Evolutionary conservation across 2,113 vertebrate genomes (phyloP).

Genomic region (Anoplopoma fimbria): DNA sequence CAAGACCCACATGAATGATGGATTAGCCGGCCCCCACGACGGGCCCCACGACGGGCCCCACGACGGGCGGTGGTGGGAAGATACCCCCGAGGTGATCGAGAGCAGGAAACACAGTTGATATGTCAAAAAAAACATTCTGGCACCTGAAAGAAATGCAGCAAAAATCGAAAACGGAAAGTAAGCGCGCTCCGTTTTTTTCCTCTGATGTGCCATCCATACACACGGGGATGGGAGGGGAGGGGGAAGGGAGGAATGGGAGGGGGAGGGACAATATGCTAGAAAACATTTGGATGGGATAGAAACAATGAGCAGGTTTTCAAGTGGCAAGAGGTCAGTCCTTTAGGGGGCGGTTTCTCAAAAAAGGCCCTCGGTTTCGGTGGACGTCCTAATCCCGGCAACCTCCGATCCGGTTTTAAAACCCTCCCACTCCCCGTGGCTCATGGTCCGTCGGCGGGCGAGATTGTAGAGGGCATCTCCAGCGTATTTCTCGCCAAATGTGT

Average conservation of each 20-base stretch:
- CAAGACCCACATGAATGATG: constrained; percentile 50
- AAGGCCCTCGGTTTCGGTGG: constrained; percentile 38
- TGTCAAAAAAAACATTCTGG: constrained; percentile 68
- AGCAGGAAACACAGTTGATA: constrained; percentile 52
- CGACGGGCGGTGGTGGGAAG: constrained; percentile 41
- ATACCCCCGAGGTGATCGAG: constrained; percentile 37
- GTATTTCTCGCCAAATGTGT: constrained; percentile 58
- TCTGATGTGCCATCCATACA: constrained; percentile 43
- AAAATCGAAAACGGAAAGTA: constrained; percentile 66
- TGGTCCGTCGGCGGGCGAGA: constrained; percentile 42
- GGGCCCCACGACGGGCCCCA: constrained; percentile 50
- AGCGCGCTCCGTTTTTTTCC: constrained; percentile 47
- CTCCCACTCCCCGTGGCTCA: constrained; percentile 66
- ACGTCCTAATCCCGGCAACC: constrained; percentile 62
- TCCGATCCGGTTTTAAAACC: constrained; percentile 57
- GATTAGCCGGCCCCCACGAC: constrained; percentile 50
- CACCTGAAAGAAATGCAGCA: constrained; percentile 62
- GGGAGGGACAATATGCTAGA: constrained; percentile 54
- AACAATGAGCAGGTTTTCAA: constrained; percentile 81
- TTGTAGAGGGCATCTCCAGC: constrained; percentile 59
- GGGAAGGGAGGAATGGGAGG: neutral
- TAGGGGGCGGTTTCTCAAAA: constrained; percentile 56
- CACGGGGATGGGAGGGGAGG: constrained; percentile 18
- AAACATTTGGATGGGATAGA: constrained; percentile 78
- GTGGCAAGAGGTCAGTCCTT: constrained; percentile 77